Percentiles rank a stretch among this genome's conserved stretches.
These are phyloP conservation scores for Congeria kusceri DNA, from an alignment of 2,888 invertebrate genomes.

Conservation along the genomic window DNA sequence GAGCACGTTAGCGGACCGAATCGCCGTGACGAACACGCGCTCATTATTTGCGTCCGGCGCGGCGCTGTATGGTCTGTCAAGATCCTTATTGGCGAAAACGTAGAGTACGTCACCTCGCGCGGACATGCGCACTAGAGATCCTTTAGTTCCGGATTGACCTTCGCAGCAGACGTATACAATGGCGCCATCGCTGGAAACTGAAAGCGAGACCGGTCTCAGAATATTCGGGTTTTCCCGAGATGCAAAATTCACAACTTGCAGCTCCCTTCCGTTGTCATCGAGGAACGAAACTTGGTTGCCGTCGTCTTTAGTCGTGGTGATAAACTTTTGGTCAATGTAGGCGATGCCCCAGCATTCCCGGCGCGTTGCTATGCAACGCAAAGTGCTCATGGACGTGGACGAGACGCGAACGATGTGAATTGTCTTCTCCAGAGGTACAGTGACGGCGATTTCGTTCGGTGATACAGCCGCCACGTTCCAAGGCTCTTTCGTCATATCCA, in stretches of 20 bases:
- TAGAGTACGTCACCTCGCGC: constrained; percentile 49
- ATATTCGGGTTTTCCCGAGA: constrained; percentile 59
- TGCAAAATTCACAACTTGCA: constrained; percentile 56
- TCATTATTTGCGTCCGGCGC: constrained; percentile 41
- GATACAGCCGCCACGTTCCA: constrained; percentile 55
- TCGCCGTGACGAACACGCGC: constrained; percentile 53
- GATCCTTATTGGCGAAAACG: constrained; percentile 54
- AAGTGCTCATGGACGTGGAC: constrained; percentile 26
- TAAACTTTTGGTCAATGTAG: constrained; percentile 42
- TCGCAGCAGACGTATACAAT: constrained; percentile 56
- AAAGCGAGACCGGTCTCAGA: constrained; percentile 58
- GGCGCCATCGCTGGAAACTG: constrained; percentile 29
- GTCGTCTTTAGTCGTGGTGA: constrained; percentile 57
- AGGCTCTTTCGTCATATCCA: constrained; percentile 56
- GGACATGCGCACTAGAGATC: constrained; percentile 57
- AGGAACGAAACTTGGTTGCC: constrained; percentile 55
- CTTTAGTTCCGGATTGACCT: constrained; percentile 61
- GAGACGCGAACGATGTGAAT: constrained; percentile 54
- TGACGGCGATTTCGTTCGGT: constrained; percentile 51
- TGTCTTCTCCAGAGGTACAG: constrained; percentile 58
- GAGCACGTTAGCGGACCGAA: constrained; percentile 54
- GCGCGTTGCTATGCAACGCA: constrained; percentile 49
- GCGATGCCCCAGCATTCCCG: constrained; percentile 62
- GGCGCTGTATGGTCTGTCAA: constrained; percentile 60
- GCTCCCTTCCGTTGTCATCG: constrained; percentile 52